Evolutionary conservation across 2,113 vertebrate species (phyloP).

Genomic region (Columba livia): DNA sequence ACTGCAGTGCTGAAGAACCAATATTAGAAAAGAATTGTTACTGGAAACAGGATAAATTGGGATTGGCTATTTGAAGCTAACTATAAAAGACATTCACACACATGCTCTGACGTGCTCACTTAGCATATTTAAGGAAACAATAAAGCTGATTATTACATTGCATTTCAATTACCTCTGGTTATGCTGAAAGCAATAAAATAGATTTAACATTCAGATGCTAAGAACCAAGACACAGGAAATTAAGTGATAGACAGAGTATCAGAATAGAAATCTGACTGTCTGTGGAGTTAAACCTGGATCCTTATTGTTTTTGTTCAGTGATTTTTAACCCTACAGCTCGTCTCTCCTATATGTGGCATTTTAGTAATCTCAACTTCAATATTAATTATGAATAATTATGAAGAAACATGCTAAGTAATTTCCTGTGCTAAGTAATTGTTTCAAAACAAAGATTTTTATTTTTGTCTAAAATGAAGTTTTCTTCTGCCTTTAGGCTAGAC

Average conservation of each 20-base stretch:
- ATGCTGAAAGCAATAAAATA: constrained; percentile 11
- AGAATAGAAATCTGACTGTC: background rate
- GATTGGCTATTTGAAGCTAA: background rate
- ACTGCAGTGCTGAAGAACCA: background rate
- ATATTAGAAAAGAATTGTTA: background rate
- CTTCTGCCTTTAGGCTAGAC: background rate
- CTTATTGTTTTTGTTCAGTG: background rate
- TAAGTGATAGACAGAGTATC: background rate
- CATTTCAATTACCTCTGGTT: constrained; percentile 12
- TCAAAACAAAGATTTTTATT: background rate
- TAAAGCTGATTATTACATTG: constrained; percentile 30
- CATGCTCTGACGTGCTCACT: background rate
- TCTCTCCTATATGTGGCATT: background rate
- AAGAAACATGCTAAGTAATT: background rate
- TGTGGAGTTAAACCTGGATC: background rate
- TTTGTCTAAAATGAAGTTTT: background rate
- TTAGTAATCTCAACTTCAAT: background rate
- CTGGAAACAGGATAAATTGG: background rate
- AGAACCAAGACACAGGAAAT: background rate
- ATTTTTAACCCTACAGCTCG: background rate
- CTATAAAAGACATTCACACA: background rate
- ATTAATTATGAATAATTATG: background rate
- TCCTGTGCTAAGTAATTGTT: background rate
- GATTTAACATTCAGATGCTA: background rate
- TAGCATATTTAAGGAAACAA: constrained; percentile 33